Evolutionary conservation across 2,797 vertebrate species (phyloP).

Genomic region (Channallabes apus): DNA sequence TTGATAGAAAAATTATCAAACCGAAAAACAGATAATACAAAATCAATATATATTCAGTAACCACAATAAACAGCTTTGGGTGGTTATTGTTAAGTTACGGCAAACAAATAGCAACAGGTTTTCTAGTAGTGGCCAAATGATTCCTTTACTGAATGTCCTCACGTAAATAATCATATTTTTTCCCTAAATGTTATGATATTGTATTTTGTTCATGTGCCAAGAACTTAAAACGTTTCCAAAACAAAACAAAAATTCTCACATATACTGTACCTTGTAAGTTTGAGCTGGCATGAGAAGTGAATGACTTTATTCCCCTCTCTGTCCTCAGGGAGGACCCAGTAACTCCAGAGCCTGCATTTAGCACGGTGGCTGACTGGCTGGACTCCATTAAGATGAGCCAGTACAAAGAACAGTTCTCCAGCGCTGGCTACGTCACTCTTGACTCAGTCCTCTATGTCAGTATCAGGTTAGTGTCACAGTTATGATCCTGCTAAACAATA

Average conservation of each 20-base stretch:
- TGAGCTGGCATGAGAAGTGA: not conserved
- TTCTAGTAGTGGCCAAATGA: not conserved
- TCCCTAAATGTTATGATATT: not conserved
- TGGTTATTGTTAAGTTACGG: not conserved
- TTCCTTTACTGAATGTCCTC: not conserved
- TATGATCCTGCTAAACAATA: not conserved
- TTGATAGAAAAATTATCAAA: not conserved
- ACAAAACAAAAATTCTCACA: not conserved
- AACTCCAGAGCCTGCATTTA: slow-evolving; percentile 59
- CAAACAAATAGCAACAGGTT: not conserved
- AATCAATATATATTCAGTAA: not conserved
- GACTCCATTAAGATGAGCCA: slow-evolving; percentile 90
- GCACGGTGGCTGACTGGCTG: slow-evolving; percentile 85
- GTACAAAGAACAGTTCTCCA: slow-evolving; percentile 86
- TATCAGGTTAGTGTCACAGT: slow-evolving; percentile 39
- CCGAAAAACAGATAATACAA: not conserved
- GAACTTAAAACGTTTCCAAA: not conserved
- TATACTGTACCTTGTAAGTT: not conserved
- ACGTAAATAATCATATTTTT: not conserved
- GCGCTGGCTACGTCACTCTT: slow-evolving; percentile 81
- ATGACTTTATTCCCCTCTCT: slow-evolving; percentile 10
- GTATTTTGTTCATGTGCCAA: not conserved
- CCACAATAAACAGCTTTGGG: not conserved
- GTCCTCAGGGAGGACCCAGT: slow-evolving; percentile 52
- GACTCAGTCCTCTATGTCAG: slow-evolving; percentile 67